Conservation (phyloP, 2,113 vertebrate species). For the Psittacus erithacus region DNA sequence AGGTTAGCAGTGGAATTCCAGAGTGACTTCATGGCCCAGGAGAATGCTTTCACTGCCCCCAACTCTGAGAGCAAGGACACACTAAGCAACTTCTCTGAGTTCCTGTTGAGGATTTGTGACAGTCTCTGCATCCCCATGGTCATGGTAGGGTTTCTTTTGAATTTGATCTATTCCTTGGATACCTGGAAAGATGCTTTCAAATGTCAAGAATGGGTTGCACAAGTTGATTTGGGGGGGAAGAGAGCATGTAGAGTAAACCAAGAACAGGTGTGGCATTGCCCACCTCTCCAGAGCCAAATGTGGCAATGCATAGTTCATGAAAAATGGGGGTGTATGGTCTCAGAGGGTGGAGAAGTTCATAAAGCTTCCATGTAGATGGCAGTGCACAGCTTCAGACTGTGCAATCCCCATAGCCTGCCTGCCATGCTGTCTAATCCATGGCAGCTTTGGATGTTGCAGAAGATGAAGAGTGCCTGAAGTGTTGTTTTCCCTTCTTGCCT, state of each 20-base stretch:
- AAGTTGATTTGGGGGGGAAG: background rate
- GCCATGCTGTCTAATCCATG: background rate
- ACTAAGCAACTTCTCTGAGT: conserved; percentile 83
- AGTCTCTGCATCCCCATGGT: conserved; percentile 87
- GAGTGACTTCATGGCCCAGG: conserved; percentile 80
- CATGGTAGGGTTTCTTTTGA: conserved; percentile 77
- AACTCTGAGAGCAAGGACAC: conserved; percentile 78
- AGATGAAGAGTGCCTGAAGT: background rate
- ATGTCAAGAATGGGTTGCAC: background rate
- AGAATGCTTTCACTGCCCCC: conserved; percentile 89
- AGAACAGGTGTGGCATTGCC: background rate
- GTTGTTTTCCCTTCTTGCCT: background rate
- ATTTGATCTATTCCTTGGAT: background rate
- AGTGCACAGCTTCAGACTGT: background rate
- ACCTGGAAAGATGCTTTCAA: background rate
- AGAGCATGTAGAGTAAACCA: background rate
- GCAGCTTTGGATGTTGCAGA: background rate
- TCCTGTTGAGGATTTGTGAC: conserved; percentile 88
- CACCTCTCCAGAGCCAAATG: background rate
- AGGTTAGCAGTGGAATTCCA: conserved; percentile 89
- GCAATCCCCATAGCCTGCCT: background rate
- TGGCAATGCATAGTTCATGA: background rate
- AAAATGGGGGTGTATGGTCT: background rate
- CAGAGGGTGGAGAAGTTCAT: background rate
- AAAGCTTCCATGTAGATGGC: background rate